Base-by-base conservation (phyloP, 2,888 invertebrate species). In the Eustalomyia histrio region DNA sequence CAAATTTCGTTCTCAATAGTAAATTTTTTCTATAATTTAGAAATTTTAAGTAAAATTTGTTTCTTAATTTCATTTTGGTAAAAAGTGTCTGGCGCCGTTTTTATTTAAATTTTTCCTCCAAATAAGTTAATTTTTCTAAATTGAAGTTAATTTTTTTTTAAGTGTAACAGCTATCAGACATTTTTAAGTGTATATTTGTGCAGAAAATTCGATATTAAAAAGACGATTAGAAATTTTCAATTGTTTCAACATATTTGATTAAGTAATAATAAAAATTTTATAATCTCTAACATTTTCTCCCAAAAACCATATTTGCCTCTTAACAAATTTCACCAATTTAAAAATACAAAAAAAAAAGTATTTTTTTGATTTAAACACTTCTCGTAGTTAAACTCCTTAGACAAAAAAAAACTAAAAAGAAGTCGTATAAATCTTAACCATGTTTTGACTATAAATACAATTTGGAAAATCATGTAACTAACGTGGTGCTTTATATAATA, bases 291-390 rank as follows among this genome's bases (percentile, higher is more conserved):
- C 2, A n/a, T 16, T 16, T 43, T 60, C 35, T 39, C 58, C 74
- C 12, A 39, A 53, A n/a, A 65, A 33, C 57, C 74, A 60, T 75
- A 71, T 60, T 60, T 58, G 58, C 29, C 43, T 50, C 55, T 39
- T 67, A 67, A 67, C 55, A 43, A 67, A 67, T 67, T 67, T 67
- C 67, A 57, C 67, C 67, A 67, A 67, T 67, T 67, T 57, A 39
- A 47, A 24, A 39, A 63, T 21, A 63, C 17, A 17, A 21, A 47
- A 39, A 43, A 63, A 39, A 63, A 21, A 43, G 9, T n/a, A 35
- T 43, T 57, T 24, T 57, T 8, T 57, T 1, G 4, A 18, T 18
- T 39, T 18, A 18, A 18, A 16, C 16, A 17, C 33, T 14, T 16
- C 24, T 35, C 12, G 29, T 35, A 1, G n/a, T 43, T 63, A 17